Percentiles rank a stretch among this genome's conserved stretches.
These are phyloP conservation scores for Engraulis encrasicolus DNA, from an alignment of 2,113 vertebrate genomes.

Conservation along the genomic window DNA sequence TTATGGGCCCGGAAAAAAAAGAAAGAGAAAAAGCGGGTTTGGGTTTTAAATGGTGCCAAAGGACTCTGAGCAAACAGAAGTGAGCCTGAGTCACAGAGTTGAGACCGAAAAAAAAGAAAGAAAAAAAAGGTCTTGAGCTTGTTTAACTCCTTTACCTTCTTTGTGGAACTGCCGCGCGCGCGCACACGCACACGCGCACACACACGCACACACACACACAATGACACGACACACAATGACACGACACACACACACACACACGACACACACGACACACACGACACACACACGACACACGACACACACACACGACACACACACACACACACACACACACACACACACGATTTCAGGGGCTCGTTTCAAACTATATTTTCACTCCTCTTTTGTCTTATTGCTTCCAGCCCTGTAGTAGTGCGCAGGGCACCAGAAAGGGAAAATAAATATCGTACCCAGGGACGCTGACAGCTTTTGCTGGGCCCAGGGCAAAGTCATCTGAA, in stretches of 20 bases:
- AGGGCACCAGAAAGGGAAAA: not conserved
- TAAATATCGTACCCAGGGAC: no score
- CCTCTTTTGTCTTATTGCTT: conserved; percentile 1
- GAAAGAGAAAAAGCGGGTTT: conserved; percentile 37
- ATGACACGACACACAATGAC: no score
- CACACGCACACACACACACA: not conserved
- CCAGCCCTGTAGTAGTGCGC: not conserved
- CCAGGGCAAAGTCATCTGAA: no score
- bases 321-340: not conserved
- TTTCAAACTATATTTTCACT: conserved; percentile 5
- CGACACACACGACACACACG: not conserved
- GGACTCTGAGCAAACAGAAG: conserved; percentile 12
- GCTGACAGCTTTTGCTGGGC: no score
- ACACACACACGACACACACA: not conserved
- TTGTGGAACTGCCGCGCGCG: not conserved
- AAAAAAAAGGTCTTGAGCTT: conserved; percentile 4
- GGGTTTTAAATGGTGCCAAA: not conserved
- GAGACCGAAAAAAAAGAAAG: not conserved
- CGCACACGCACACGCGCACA: not conserved
- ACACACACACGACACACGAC: not conserved
- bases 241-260: not conserved
- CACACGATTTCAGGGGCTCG: not conserved
- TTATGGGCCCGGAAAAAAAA: not conserved
- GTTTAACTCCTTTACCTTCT: conserved; percentile 7
- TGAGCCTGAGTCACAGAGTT: not conserved